Percentiles rank a stretch among this genome's conserved stretches.
phyloP scores from a whole-genome alignment of 2,113 vertebrate genomes.

The Phrynosoma blainvillii region DNA sequence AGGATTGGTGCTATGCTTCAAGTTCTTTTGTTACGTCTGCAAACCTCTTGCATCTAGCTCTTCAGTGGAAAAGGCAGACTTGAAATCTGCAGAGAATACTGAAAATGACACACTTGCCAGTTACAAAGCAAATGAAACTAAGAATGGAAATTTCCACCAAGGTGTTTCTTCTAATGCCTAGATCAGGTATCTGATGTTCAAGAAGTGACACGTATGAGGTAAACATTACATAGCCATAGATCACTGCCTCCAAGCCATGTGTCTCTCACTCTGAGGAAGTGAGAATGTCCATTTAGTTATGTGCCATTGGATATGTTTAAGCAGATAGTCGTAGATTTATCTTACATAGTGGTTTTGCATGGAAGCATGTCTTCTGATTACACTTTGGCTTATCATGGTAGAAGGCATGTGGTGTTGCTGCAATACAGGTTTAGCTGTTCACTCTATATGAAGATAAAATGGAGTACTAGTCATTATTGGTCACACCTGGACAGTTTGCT shows the following conservation, averaged over 20 bases:
- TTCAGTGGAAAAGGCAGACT: conserved; percentile 59
- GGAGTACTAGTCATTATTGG: conserved; percentile 24
- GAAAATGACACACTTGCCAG: conserved; percentile 57
- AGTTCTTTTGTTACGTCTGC: conserved; percentile 77
- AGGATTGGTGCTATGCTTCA: conserved; percentile 81
- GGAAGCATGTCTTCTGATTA: neutral
- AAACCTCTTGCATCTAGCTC: conserved; percentile 47
- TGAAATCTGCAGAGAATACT: conserved; percentile 60
- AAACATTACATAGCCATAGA: conserved; percentile 47
- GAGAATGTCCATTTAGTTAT: conserved; percentile 14
- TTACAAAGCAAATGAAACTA: conserved; percentile 68
- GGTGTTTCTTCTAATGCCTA: conserved; percentile 75
- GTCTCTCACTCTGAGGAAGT: conserved; percentile 3
- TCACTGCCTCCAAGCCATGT: neutral
- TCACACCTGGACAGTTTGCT: neutral
- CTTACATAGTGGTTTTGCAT: conserved; percentile 28
- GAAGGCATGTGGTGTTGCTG: conserved; percentile 13
- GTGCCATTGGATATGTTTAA: conserved; percentile 5
- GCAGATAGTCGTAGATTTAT: conserved; percentile 32
- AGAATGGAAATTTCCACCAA: conserved; percentile 71
- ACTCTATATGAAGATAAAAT: conserved; percentile 41
- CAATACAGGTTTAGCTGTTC: conserved; percentile 33
- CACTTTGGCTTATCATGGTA: conserved; percentile 19
- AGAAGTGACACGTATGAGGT: neutral
- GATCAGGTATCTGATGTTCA: conserved; percentile 34